Base-by-base conservation (phyloP, 2,797 vertebrate genomes). In the Anguilla anguilla region DNA sequence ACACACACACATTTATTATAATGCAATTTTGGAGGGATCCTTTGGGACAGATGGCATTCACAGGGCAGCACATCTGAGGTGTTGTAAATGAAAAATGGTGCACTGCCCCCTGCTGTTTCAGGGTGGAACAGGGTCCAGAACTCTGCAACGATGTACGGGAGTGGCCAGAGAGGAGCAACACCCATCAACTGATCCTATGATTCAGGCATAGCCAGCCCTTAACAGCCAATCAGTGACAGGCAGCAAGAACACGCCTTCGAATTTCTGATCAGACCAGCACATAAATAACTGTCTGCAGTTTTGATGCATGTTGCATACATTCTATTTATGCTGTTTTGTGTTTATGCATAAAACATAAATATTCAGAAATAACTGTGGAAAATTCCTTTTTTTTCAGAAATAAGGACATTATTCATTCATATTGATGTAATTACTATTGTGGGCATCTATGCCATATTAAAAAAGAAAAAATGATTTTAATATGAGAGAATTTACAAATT, bases 51-150 rank as follows among this genome's bases (percentile, higher is more conserved):
- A 51, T 69, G 43, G 31, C 22, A 43, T 82, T 82, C 43, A 82
- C 74, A 17, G 31, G 19, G 46, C 46, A 82, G 6, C n/a, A 10
- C 7, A 11, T 39, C 61, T 72, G n/a, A 49, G 53, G n/a, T 49
- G 31, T 57, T 51, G 43, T 43, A 55, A n/a, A 53, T 74, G 77
- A 87, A 88, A 82, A 57, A 84, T 55, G 35, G 84, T 85, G 46
- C 87, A 87, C 88, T 90, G 89, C 88, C 88, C 88, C 87, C 88
- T 90, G 85, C 79, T 81, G 86, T 85, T 74, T 28, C 39, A 57
- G 77, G 15, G 49, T 57, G 74, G 46, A 84, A 85, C 57, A 3
- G 43, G 31, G 25, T 19, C 51, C 46, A 67, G 86, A 83, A 6
- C 25, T 46, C 49, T n/a, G 25, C 9, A 25, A 35, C 7, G 51